Percentiles rank a stretch among this genome's conserved stretches.
Evolutionary conservation across 2,797 vertebrate species (phyloP).

Genomic region (Lateolabrax maculatus): DNA sequence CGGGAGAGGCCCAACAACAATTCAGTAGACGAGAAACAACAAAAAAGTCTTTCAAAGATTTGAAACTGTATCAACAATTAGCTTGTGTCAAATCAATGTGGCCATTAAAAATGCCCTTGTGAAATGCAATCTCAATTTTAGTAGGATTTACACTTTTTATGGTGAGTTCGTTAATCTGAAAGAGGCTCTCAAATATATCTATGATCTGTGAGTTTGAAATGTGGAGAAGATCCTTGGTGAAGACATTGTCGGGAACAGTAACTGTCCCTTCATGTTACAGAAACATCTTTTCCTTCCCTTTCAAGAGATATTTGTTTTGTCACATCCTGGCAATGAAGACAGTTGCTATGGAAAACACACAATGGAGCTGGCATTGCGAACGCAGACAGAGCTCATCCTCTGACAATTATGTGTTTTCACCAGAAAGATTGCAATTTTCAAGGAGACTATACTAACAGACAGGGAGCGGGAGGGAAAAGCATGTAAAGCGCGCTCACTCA

Average conservation of each 20-base stretch:
- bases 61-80: conserved; percentile 20
- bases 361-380: conserved; percentile 79
- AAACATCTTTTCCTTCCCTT: conserved; percentile 74
- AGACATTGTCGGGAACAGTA: conserved; percentile 61
- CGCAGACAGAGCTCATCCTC: conserved; percentile 74
- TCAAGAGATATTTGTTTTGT: conserved; percentile 81
- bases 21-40: not conserved
- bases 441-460: conserved; percentile 81
- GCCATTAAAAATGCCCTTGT: conserved; percentile 56
- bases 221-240: conserved; percentile 66
- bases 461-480: conserved; percentile 64
- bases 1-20: not conserved
- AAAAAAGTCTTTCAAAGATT: conserved; percentile 20
- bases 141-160: conserved; percentile 51
- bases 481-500: conserved; percentile 74
- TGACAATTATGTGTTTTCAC: conserved; percentile 82
- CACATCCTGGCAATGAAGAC: conserved; percentile 83
- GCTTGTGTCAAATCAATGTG: conserved; percentile 39
- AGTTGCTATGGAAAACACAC: conserved; percentile 85
- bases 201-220: conserved; percentile 57
- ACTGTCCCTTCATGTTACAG: conserved; percentile 71
- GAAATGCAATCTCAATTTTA: conserved; percentile 53
- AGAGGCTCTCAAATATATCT: conserved; percentile 61
- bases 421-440: conserved; percentile 82
- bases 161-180: conserved; percentile 63